Evolutionary conservation across 2,888 invertebrate genomes (phyloP).

Genomic region (Halictus quadricinctus): DNA sequence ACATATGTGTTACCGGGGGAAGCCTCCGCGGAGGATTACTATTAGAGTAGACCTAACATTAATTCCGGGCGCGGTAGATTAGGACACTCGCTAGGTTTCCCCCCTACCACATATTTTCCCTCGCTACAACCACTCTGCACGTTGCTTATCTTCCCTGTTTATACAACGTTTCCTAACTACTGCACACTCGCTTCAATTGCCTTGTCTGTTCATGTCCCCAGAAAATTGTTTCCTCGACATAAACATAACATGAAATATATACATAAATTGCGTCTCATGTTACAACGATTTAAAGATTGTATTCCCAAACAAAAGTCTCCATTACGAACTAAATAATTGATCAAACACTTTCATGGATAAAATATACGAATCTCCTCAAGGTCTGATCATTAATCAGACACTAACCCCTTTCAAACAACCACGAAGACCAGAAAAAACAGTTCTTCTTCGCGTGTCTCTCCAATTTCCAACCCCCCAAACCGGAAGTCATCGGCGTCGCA

Average conservation of each 20-base stretch:
- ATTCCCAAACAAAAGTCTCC: background rate
- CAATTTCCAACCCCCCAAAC: background rate
- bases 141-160: slow-evolving; percentile 9
- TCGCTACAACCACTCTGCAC: background rate
- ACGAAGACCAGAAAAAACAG: background rate
- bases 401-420: background rate
- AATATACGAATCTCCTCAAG: background rate
- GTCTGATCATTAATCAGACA: background rate
- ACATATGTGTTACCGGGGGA: slow-evolving; percentile 47
- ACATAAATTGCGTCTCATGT: no score
- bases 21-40: slow-evolving; percentile 61
- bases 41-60: slow-evolving; percentile 75
- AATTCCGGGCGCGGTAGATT: slow-evolving; percentile 76
- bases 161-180: background rate
- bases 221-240: background rate
- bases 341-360: background rate
- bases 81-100: slow-evolving; percentile 76
- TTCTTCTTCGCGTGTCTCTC: background rate
- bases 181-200: background rate
- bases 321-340: background rate
- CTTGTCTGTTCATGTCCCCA: background rate
- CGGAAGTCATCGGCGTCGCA: background rate
- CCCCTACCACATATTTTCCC: slow-evolving; percentile 47
- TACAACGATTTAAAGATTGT: no score
- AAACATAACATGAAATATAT: background rate